Evolutionary conservation across 2,113 vertebrate species (phyloP).

Genomic region (Sarotherodon lohbergeri): DNA sequence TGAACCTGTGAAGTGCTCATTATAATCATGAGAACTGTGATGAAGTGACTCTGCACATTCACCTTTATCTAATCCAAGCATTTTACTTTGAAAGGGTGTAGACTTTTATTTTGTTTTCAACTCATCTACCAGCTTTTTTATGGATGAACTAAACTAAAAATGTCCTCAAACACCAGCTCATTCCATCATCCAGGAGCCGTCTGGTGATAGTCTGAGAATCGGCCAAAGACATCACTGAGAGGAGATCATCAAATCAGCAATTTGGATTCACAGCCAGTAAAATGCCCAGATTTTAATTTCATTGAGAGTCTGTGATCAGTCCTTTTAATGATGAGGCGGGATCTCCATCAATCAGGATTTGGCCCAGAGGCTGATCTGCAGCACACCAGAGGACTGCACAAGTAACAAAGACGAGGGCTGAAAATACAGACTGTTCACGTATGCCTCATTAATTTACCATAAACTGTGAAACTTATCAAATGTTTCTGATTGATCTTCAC

Average conservation of each 20-base stretch:
- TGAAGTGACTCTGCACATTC: neutral
- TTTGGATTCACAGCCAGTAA: neutral
- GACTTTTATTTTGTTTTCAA: neutral
- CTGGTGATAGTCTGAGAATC: neutral
- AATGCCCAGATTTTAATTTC: neutral
- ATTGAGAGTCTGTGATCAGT: neutral
- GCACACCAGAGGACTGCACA: neutral
- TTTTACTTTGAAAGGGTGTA: neutral
- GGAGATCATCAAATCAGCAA: neutral
- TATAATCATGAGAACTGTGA: neutral
- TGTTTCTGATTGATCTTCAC: neutral
- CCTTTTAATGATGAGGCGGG: neutral
- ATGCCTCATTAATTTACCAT: neutral
- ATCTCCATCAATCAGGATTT: neutral
- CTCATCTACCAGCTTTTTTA: neutral
- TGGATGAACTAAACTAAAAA: neutral
- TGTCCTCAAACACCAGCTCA: neutral
- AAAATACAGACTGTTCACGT: neutral
- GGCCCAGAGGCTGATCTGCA: neutral
- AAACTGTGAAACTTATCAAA: neutral
- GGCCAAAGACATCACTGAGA: neutral
- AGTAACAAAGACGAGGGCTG: neutral
- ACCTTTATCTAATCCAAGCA: neutral
- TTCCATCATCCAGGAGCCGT: neutral
- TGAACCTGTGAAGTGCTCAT: neutral